A percentile compares a stretch with the other conserved stretches of the same genome.
phyloP scores from a whole-genome alignment of 2,113 vertebrate genomes.

The Onychorhynchus coronatus region DNA sequence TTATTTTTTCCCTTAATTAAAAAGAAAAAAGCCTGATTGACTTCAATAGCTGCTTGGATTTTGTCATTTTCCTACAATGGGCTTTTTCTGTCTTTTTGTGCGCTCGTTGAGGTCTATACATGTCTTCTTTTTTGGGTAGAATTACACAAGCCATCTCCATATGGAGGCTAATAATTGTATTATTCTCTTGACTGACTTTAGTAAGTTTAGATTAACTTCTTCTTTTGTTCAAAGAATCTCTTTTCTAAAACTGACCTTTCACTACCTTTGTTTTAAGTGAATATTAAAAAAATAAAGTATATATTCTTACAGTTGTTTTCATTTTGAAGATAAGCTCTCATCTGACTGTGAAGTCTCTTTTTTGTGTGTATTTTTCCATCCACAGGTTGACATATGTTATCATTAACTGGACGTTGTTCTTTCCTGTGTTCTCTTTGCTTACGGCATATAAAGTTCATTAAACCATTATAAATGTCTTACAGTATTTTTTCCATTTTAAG shows the following conservation, averaged over 20 bases:
- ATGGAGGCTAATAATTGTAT: not conserved
- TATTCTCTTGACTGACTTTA: not conserved
- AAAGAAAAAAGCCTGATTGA: not conserved
- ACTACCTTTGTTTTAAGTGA: not conserved
- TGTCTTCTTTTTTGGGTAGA: not conserved
- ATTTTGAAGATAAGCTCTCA: not conserved
- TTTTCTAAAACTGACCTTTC: not conserved
- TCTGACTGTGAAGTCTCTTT: not conserved
- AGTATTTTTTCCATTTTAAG: not conserved
- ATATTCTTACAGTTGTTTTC: not conserved
- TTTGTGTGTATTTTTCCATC: constrained; percentile 22
- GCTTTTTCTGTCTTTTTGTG: not conserved
- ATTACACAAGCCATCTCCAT: not conserved
- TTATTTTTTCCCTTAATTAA: not conserved
- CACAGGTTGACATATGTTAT: not conserved
- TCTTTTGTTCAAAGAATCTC: not conserved
- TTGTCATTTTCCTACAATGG: constrained; percentile 14
- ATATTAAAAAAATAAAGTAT: not conserved
- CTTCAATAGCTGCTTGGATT: not conserved
- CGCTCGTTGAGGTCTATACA: not conserved
- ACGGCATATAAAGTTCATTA: not conserved
- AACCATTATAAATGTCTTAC: not conserved
- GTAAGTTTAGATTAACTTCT: not conserved
- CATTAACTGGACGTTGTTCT: not conserved
- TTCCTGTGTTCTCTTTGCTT: not conserved